Base-by-base conservation (phyloP, 1,140 invertebrate genomes). In the Sitophilus oryzae region DNA sequence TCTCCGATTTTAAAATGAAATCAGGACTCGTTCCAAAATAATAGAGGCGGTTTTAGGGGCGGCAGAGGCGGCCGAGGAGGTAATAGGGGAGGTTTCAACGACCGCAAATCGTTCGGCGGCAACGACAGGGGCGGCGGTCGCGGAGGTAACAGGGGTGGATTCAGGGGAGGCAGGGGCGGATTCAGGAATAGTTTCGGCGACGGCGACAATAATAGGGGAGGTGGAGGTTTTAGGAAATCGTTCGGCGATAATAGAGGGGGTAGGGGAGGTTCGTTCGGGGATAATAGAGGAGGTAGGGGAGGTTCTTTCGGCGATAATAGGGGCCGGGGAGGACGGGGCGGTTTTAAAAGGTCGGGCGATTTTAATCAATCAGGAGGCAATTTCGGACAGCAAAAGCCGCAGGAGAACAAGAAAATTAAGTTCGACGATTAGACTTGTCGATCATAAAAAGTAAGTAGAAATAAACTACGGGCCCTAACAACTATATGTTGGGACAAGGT, bases 351-450 rank as follows among this genome's bases (percentile, higher is more conserved):
- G 44, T 61, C 55, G 11, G 54, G 58, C n/a, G 56, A 25, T 59
- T 76, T 74, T 36, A 77, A 80, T 40, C 73, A 76, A 35, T n/a
- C n/a, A n/a, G 77, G 76, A 62, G 78, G 77, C 63, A 80, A 77
- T 60, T 81, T 81, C 62, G 79, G 69, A 36, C 73, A 75, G n/a
- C 67, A 56, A 37, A 22, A 76, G 49, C 58, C 69, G 25, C 65
- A 76, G 49, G 80, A 85, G 73, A 92, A 92, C 68, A 92, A 91
- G 75, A 91, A 91, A 76, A 90, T 90, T 58, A 84, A 79, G 42
- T 92, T 91, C 72, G 88, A 91, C 63, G 82, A 89, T 70, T 82
- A 74, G 52, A 30, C 43, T 22, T 52, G 19, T 23, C 21, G 37
- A 20, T 42, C 23, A 8, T 8, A 40, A 41, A 42, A 18, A 41